Conservation (phyloP, 2,113 vertebrate genomes). For the Holacanthus passer region DNA sequence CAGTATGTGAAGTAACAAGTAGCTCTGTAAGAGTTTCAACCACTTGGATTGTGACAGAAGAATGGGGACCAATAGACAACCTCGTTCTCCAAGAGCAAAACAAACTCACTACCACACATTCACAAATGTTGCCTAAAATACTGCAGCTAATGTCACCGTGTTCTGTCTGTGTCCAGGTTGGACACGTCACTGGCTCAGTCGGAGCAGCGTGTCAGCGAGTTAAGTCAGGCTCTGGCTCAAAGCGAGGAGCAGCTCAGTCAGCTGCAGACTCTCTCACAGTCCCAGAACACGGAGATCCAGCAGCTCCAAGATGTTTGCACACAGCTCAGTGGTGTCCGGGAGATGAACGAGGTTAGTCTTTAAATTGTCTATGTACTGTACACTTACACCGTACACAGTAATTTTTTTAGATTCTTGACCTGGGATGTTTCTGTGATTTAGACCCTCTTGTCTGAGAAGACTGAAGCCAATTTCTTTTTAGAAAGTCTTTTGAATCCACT, state of each 20-base stretch:
- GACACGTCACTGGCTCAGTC: constrained; percentile 65
- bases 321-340: constrained; percentile 77
- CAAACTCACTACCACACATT: neutral
- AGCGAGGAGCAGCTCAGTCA: constrained; percentile 66
- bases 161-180: constrained; percentile 67
- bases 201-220: constrained; percentile 59
- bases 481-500: neutral
- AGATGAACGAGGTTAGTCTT: constrained; percentile 88
- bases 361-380: neutral
- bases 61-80: neutral
- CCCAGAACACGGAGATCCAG: constrained; percentile 74
- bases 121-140: neutral
- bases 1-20: neutral
- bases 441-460: neutral
- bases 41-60: neutral
- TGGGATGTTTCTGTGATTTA: neutral
- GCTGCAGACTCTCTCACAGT: constrained; percentile 73
- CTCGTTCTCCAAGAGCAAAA: neutral
- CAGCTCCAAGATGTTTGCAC: constrained; percentile 78
- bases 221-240: constrained; percentile 64
- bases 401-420: too few relatives aligned
- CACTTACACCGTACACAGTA: neutral
- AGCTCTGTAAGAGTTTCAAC: neutral
- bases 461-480: neutral
- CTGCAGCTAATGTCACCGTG: neutral